A percentile compares a stretch with the other conserved stretches of the same genome.
Conservation (phyloP, 1,140 invertebrate genomes). For the Philopotamus ludificatus region DNA sequence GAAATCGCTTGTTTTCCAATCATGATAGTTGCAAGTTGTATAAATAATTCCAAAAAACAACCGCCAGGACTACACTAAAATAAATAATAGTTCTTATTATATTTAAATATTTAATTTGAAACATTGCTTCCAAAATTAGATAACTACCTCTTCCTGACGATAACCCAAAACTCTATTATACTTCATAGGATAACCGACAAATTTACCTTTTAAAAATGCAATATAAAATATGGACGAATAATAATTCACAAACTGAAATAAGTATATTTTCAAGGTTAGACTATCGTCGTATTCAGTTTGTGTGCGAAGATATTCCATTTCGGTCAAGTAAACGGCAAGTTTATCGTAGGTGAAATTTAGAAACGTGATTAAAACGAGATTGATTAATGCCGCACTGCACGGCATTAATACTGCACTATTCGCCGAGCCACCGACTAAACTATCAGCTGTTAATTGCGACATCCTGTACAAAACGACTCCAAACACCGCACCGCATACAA, state of each 20-base stretch:
- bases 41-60: conserved; percentile 79
- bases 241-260: conserved; percentile 87
- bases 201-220: conserved; percentile 81
- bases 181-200: conserved; percentile 74
- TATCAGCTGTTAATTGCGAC: conserved; percentile 37
- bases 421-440: conserved; percentile 27
- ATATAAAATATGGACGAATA: conserved; percentile 86
- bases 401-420: conserved; percentile 33
- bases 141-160: conserved; percentile 70
- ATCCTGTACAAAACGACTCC: conserved; percentile 36
- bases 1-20: conserved; percentile 82
- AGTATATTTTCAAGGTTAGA: conserved; percentile 81
- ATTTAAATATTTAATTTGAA: neutral
- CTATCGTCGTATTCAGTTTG: conserved; percentile 84
- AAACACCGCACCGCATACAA: conserved; percentile 32
- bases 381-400: conserved; percentile 35
- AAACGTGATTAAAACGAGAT: conserved; percentile 33
- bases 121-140: conserved; percentile 25
- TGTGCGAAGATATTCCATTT: conserved; percentile 82
- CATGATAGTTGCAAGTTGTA: conserved; percentile 84
- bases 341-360: conserved; percentile 49
- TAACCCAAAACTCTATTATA: conserved; percentile 71
- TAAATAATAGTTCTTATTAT: neutral
- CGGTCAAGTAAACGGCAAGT: conserved; percentile 59
- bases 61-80: conserved; percentile 75